These are phyloP conservation scores for Acronicta alni DNA, from an alignment of 2,888 invertebrate genomes.

Conservation along the genomic window DNA sequence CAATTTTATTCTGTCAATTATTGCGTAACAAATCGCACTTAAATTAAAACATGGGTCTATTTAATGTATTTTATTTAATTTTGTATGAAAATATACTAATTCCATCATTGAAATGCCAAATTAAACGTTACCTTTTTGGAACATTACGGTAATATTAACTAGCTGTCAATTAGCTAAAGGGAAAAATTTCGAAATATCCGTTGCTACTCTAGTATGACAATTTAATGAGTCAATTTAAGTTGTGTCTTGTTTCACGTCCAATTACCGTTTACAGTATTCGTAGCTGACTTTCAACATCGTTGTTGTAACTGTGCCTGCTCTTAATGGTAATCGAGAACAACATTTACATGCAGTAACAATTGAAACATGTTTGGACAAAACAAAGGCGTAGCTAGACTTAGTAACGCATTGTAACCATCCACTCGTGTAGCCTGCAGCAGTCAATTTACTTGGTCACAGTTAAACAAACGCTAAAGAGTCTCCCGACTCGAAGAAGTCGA, in stretches of 20 bases:
- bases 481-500: conserved; percentile 33
- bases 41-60: conserved; percentile 8
- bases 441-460: conserved; percentile 48
- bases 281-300: conserved; percentile 71
- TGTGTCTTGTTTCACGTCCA: conserved; percentile 69
- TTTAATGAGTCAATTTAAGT: conserved; percentile 64
- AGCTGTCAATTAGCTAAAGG: conserved; percentile 43
- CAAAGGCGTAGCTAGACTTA: conserved; percentile 73
- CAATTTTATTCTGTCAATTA: too few species aligned
- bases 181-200: conserved; percentile 59
- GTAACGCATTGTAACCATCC: conserved; percentile 58
- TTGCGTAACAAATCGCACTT: conserved; percentile 1
- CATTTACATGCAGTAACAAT: conserved; percentile 79
- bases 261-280: conserved; percentile 73
- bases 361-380: conserved; percentile 77
- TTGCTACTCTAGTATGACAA: conserved; percentile 55
- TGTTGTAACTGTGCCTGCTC: conserved; percentile 58
- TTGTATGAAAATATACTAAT: conserved; percentile 24
- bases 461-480: conserved; percentile 47
- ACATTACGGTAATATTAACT: conserved; percentile 35
- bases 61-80: conserved; percentile 16
- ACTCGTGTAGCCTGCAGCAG: conserved; percentile 44
- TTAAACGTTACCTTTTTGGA: conserved; percentile 19
- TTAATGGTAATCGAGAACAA: conserved; percentile 76
- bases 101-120: conserved; percentile 23